Evolutionary conservation across 2,888 invertebrate species (phyloP).

Genomic region (Globia sparganii): DNA sequence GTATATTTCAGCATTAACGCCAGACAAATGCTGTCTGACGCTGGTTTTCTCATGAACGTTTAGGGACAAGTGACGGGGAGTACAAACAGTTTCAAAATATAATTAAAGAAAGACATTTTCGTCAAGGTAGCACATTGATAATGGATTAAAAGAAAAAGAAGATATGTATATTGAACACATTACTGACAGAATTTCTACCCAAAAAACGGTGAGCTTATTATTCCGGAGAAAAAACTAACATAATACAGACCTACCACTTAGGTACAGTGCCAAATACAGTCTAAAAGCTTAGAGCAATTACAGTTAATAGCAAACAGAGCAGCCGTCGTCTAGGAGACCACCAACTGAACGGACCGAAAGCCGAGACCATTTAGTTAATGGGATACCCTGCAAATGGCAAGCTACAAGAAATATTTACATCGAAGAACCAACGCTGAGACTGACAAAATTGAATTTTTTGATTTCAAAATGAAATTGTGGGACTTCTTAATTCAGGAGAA

Average conservation of each 20-base stretch:
- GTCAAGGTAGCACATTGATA: neutral
- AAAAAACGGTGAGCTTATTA: neutral
- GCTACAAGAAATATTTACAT: constrained; percentile 40
- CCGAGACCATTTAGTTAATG: constrained; percentile 52
- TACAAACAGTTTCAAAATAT: neutral
- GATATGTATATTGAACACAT: neutral
- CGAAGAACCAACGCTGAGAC: neutral
- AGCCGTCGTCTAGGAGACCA: constrained; percentile 44
- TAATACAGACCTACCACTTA: constrained; percentile 6
- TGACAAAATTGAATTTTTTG: constrained; percentile 36
- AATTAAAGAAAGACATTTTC: neutral
- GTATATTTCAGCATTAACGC: neutral
- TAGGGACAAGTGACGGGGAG: neutral
- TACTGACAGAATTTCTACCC: neutral
- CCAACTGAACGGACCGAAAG: constrained; percentile 29
- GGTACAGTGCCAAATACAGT: constrained; percentile 9
- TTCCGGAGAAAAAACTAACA: constrained; percentile 17
- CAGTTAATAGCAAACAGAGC: constrained; percentile 46
- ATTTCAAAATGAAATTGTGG: constrained; percentile 13
- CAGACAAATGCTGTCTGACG: neutral
- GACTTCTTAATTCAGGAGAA: constrained; percentile 11
- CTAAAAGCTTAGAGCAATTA: constrained; percentile 54
- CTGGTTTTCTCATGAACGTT: neutral
- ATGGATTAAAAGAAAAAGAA: neutral
- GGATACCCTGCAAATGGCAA: constrained; percentile 45